Evolutionary conservation across 2,797 vertebrate species (phyloP).

Genomic region (Stomatorhinus walkeri): DNA sequence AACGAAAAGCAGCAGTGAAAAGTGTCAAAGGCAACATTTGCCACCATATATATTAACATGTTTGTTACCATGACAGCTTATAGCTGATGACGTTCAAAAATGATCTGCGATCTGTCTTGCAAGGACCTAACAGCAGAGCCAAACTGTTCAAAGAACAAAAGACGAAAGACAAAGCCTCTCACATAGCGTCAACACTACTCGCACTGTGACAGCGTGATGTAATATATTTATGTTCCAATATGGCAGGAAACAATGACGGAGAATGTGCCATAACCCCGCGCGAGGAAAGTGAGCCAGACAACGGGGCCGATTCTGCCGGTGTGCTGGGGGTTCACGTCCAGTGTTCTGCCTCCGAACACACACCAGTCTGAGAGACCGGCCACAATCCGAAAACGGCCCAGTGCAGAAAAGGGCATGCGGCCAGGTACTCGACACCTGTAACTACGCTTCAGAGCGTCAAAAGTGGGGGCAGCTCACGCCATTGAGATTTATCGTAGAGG

Average conservation of each 20-base stretch:
- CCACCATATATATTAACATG: background rate
- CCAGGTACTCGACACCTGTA: background rate
- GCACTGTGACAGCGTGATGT: conserved; percentile 44
- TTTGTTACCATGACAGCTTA: background rate
- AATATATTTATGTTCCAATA: conserved; percentile 38
- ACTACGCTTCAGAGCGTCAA: background rate
- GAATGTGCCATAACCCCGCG: conserved; percentile 14
- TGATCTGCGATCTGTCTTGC: background rate
- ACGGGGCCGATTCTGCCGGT: conserved; percentile 35
- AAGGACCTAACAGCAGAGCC: conserved; percentile 23
- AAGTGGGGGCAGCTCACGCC: background rate
- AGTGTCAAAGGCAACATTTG: background rate
- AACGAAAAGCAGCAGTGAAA: background rate
- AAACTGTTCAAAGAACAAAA: conserved; percentile 21
- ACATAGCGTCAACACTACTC: conserved; percentile 31
- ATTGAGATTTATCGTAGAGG: background rate
- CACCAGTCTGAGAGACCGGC: background rate
- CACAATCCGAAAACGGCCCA: background rate
- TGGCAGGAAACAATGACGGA: conserved; percentile 33
- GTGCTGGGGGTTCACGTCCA: background rate
- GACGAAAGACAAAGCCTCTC: conserved; percentile 20
- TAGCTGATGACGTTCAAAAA: background rate
- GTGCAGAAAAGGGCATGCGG: background rate
- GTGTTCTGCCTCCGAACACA: conserved; percentile 6
- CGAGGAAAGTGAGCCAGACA: conserved; percentile 34